Percentiles rank a stretch among this genome's conserved stretches.
phyloP scores from a whole-genome alignment of 2,888 invertebrate genomes.

The Cephalotes varians region DNA sequence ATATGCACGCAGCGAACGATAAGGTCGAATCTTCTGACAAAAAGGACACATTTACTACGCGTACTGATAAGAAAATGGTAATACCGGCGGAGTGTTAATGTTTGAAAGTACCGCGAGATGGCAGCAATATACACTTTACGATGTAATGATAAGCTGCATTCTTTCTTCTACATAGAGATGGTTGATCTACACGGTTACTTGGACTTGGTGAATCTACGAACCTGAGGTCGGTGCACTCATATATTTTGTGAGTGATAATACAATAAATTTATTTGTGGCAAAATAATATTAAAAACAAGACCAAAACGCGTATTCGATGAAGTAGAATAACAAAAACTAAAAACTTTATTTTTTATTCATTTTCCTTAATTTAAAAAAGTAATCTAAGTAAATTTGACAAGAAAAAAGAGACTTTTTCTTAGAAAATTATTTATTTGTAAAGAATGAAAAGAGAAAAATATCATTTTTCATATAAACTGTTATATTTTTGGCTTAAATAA shows the following conservation, averaged over 20 bases:
- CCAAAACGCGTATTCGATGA: too few relatives aligned
- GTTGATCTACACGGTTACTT: neutral
- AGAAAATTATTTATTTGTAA: too few relatives aligned
- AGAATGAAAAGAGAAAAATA: neutral
- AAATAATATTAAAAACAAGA: too few relatives aligned
- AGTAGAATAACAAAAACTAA: too few relatives aligned
- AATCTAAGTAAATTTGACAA: too few relatives aligned
- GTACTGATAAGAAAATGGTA: slow-evolving; percentile 63
- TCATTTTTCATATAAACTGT: neutral
- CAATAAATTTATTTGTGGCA: neutral
- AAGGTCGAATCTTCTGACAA: slow-evolving; percentile 71
- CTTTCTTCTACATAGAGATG: neutral
- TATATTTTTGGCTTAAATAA: neutral
- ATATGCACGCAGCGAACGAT: slow-evolving; percentile 71
- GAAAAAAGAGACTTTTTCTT: too few relatives aligned
- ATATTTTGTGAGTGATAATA: neutral
- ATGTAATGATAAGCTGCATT: neutral
- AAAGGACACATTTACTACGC: slow-evolving; percentile 40
- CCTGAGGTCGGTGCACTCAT: neutral
- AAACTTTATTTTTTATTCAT: neutral
- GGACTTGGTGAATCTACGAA: neutral
- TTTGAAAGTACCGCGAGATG: slow-evolving; percentile 69
- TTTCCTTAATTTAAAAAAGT: too few relatives aligned
- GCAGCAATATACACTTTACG: slow-evolving; percentile 67
- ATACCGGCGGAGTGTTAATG: slow-evolving; percentile 52